Base-by-base conservation (phyloP, 1,140 invertebrate genomes). In the Panagrolaimus sp. region DNA sequence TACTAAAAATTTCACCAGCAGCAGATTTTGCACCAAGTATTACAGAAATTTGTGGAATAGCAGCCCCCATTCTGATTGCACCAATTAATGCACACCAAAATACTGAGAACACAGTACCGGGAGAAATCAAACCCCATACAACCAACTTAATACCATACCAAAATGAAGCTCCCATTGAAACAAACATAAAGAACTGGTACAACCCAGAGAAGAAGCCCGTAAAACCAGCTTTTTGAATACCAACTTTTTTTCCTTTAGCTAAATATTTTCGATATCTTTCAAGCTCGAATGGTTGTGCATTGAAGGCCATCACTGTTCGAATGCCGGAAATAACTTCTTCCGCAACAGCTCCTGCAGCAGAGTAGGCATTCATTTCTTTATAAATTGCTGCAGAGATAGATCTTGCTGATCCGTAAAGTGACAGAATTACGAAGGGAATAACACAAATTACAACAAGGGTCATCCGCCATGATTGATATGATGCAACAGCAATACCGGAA, bases 291-390 rank as follows among this genome's bases (percentile, higher is more conserved):
- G 84, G 70, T 81, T 92, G 89, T 9, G 90, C 91, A 66, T 89
- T 89, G 78, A 92, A 92, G 0, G 91, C 89, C 31, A 89, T 87
- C 0, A 93, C 91, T 0, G 91, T 92, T 31, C 89, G 85, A 9
- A 93, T 87, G 1, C 88, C 86, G 31, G 87, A 87, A 3, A 93
- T 76, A 0, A 89, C 89, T 81, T 93, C 91, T 80, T 92, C 90
- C 0, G 91, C 91, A 27, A 71, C 61, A 23, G 69, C 45, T 0
- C 66, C 68, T 0, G 69, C 69, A 1, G 45, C 38, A 11, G 31
- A 71, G 25, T 64, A 65, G 5, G 69, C 69, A 14, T 73, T 27
- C 11, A 57, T 72, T 51, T 70, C 47, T 23, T 70, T 70, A 11
- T 51, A 69, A 11, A 63, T 31, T 2, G 65, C 44, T 9, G 65